Conservation (phyloP, 2,797 vertebrate species). For the Gadopsis marmoratus region DNA sequence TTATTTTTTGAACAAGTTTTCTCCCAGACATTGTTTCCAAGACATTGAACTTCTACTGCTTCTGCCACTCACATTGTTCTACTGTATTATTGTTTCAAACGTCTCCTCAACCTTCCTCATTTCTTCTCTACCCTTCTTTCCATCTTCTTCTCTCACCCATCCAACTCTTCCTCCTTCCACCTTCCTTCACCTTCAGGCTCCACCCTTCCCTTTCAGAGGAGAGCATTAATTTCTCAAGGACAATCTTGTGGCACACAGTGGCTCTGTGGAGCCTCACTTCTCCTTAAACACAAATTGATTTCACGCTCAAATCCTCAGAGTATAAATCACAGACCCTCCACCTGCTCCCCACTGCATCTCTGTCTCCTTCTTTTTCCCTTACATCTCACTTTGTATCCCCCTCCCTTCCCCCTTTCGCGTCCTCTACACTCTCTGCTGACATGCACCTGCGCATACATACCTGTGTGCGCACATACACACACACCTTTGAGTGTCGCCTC, state of each 20-base stretch:
- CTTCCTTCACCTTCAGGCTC: slow-evolving; percentile 43
- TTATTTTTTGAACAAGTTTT: neutral
- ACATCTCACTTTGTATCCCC: slow-evolving; percentile 46
- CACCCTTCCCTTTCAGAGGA: slow-evolving; percentile 46
- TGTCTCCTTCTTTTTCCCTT: slow-evolving; percentile 30
- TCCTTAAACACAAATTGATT: slow-evolving; percentile 75
- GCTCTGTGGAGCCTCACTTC: slow-evolving; percentile 53
- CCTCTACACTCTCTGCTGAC: slow-evolving; percentile 28
- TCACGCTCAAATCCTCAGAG: slow-evolving; percentile 63
- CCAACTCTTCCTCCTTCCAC: slow-evolving; percentile 4
- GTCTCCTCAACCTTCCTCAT: neutral
- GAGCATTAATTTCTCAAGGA: slow-evolving; percentile 64
- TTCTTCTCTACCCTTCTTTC: neutral
- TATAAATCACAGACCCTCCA: slow-evolving; percentile 66
- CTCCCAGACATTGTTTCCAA: neutral
- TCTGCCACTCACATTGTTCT: neutral
- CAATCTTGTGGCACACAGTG: slow-evolving; percentile 54
- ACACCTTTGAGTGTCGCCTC: slow-evolving; percentile 12
- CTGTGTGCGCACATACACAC: slow-evolving; percentile 18
- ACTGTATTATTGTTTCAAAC: slow-evolving; percentile 9
- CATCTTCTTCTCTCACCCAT: slow-evolving; percentile 10
- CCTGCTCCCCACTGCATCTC: slow-evolving; percentile 47
- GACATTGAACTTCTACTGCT: neutral
- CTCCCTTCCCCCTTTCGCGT: neutral
- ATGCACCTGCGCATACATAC: slow-evolving; percentile 9